These are phyloP conservation scores for Dicaeum eximium DNA, from an alignment of 2,113 vertebrate species.

Conservation along the genomic window DNA sequence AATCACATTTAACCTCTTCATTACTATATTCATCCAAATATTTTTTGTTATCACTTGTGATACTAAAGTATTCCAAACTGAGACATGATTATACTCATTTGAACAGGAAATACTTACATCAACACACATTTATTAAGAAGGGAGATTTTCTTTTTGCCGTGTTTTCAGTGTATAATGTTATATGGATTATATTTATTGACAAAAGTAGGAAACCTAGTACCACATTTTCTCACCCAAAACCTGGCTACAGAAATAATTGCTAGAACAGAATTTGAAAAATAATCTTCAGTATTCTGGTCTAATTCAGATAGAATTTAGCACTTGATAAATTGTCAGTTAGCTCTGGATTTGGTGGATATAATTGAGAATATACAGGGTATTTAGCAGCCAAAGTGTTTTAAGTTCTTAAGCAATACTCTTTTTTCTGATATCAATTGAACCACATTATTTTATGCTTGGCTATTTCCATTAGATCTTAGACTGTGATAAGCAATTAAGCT, in stretches of 20 bases:
- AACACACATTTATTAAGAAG: background rate
- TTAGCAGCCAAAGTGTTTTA: constrained; percentile 3
- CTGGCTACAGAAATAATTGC: background rate
- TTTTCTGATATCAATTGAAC: background rate
- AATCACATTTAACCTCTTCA: constrained; percentile 79
- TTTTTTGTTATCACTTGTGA: constrained; percentile 27
- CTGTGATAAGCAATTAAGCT: background rate
- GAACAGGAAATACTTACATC: constrained; percentile 15
- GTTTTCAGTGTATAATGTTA: background rate
- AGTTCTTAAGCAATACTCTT: background rate
- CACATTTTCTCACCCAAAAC: background rate
- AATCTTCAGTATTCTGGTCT: background rate
- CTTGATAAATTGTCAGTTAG: constrained; percentile 28
- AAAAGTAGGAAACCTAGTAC: background rate
- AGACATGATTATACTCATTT: constrained; percentile 51
- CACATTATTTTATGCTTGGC: constrained; percentile 10
- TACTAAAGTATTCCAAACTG: constrained; percentile 44
- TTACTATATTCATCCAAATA: constrained; percentile 71
- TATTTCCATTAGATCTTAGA: constrained; percentile 18
- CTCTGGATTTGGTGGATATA: background rate
- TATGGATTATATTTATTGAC: constrained; percentile 1
- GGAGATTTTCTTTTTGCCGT: background rate
- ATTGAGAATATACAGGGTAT: background rate
- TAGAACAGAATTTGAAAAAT: constrained; percentile 12
- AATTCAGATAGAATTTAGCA: constrained; percentile 39